Evolutionary conservation across 2,797 vertebrate genomes (phyloP).

Genomic region (Melanotaenia trifasciata): DNA sequence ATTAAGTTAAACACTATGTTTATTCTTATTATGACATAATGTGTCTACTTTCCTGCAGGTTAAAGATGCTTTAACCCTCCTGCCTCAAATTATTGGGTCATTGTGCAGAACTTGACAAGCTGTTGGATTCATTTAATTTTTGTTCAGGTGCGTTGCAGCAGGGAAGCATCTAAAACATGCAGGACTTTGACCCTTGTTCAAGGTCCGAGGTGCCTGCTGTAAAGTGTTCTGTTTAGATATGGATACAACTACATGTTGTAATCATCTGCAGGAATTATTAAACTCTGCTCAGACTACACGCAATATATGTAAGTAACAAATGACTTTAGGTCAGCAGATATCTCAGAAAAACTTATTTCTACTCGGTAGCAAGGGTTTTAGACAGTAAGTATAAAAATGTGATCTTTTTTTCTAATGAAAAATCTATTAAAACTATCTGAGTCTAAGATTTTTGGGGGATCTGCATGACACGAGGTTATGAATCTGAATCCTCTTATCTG

Average conservation of each 20-base stretch:
- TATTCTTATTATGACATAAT: background rate
- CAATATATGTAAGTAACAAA: background rate
- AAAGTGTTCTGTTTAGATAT: too few relatives aligned
- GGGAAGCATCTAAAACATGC: too few relatives aligned
- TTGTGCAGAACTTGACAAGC: too few relatives aligned
- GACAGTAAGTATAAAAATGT: background rate
- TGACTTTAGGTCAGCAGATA: background rate
- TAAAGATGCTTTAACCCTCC: too few relatives aligned
- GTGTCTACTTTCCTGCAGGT: background rate
- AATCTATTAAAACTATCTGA: background rate
- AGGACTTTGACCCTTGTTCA: too few relatives aligned
- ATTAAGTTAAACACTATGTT: background rate
- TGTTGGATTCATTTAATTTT: too few relatives aligned
- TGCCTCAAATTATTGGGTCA: too few relatives aligned
- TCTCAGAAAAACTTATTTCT: background rate
- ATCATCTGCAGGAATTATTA: background rate
- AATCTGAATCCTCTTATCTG: background rate
- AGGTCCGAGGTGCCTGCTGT: too few relatives aligned
- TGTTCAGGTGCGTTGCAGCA: too few relatives aligned
- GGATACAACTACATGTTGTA: background rate
- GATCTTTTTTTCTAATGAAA: background rate
- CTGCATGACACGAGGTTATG: background rate
- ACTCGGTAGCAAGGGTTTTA: background rate
- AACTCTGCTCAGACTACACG: background rate
- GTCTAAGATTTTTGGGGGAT: background rate